Conservation (phyloP, 2,888 invertebrate genomes). For the Capitulum mitella region DNA sequence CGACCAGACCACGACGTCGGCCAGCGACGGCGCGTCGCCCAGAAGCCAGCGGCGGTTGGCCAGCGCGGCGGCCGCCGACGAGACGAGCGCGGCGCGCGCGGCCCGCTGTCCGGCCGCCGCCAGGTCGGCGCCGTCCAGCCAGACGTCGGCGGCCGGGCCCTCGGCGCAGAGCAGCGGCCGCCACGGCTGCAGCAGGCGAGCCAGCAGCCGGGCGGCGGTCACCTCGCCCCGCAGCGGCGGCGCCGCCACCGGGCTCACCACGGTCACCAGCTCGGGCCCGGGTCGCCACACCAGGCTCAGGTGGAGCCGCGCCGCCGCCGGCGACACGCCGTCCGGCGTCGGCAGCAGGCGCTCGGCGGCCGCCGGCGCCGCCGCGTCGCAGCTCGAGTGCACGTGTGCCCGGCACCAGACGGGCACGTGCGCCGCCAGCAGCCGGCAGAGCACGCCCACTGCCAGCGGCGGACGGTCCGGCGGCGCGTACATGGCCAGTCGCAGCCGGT, state of each 20-base stretch:
- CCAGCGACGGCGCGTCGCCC: background rate
- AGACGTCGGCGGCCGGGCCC: background rate
- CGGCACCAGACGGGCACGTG: conserved; percentile 8
- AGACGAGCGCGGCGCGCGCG: background rate
- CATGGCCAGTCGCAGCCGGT: background rate
- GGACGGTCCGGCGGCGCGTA: background rate
- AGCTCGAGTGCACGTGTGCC: conserved; percentile 1
- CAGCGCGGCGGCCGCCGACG: background rate
- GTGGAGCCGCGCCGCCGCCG: background rate
- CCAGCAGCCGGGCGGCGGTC: background rate
- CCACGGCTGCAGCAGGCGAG: conserved; percentile 7
- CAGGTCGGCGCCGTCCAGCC: conserved; percentile 9
- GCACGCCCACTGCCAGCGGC: background rate
- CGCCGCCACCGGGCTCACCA: background rate
- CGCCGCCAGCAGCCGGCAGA: conserved; percentile 9
- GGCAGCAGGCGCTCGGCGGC: background rate
- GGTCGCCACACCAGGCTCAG: background rate
- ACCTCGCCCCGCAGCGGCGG: conserved; percentile 6
- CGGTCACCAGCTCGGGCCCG: background rate
- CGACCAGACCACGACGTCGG: conserved; percentile 17
- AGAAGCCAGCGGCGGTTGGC: background rate
- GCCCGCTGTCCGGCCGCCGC: background rate
- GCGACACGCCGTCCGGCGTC: background rate
- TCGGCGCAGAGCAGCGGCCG: conserved; percentile 13
- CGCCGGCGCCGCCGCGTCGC: background rate